A percentile compares a stretch with the other conserved stretches of the same genome.
phyloP scores from a whole-genome alignment of 2,113 vertebrate species.

The Ifrita kowaldi region DNA sequence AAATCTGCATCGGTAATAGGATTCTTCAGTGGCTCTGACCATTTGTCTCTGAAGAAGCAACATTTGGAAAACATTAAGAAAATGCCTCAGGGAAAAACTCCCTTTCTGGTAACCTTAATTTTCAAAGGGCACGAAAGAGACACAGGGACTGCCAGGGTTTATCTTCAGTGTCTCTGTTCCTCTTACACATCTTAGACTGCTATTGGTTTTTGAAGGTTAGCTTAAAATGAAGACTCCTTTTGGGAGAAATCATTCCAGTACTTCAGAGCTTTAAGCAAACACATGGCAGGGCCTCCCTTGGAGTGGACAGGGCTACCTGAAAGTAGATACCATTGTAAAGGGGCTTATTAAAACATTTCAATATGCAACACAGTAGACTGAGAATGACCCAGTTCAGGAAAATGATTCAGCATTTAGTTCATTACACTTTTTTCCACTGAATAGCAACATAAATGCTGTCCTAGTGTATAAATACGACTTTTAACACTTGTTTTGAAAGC shows the following conservation, averaged over 20 bases:
- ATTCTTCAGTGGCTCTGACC: neutral
- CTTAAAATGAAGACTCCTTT: neutral
- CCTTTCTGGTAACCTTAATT: neutral
- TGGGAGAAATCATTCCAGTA: neutral
- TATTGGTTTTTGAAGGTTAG: neutral
- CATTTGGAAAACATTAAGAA: slow-evolving; percentile 11
- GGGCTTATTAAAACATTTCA: neutral
- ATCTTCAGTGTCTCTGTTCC: neutral
- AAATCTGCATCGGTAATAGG: neutral
- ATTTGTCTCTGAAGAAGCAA: neutral
- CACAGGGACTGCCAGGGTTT: neutral
- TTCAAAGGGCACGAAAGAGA: neutral
- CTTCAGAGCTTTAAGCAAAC: neutral
- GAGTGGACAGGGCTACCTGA: neutral
- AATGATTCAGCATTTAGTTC: neutral
- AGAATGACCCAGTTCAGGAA: neutral
- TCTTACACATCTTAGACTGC: neutral
- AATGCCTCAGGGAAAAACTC: neutral
- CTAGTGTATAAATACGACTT: neutral
- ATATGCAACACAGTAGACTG: neutral
- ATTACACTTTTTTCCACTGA: neutral
- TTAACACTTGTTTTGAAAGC: neutral
- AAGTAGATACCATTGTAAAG: neutral
- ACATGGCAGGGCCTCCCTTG: neutral
- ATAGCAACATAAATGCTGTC: neutral